A percentile compares a stretch with the other conserved stretches of the same genome.
phyloP scores from a whole-genome alignment of 2,113 vertebrate species.

The Illadopsis cleaveri region DNA sequence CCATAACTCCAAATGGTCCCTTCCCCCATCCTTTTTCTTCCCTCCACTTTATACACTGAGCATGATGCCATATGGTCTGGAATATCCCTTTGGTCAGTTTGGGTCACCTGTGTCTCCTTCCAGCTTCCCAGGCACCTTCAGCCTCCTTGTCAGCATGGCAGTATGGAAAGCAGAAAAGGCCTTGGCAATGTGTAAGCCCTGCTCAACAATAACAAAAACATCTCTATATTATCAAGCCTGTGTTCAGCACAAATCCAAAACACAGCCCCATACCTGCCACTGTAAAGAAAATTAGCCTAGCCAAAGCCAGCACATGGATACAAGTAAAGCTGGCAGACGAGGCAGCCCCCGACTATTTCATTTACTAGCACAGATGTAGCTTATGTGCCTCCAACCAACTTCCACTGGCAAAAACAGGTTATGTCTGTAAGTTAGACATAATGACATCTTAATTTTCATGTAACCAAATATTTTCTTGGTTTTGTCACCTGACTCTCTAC shows the following conservation, averaged over 20 bases:
- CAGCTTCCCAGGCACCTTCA: not conserved
- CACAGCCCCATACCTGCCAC: not conserved
- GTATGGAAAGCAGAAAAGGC: not conserved
- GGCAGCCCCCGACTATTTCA: not conserved
- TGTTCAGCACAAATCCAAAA: not conserved
- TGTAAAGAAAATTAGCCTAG: not conserved
- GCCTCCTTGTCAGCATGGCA: accelerated
- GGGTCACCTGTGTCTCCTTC: not conserved
- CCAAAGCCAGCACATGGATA: not conserved
- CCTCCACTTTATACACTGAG: not conserved
- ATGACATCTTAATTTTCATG: not conserved
- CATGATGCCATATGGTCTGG: not conserved
- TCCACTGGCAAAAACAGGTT: not conserved
- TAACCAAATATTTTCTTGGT: not conserved
- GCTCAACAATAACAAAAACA: not conserved
- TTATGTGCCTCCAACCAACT: not conserved
- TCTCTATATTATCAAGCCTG: not conserved
- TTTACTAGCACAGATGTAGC: not conserved
- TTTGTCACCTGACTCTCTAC: not conserved
- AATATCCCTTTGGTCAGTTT: not conserved
- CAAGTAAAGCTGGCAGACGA: not conserved
- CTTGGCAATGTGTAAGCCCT: not conserved
- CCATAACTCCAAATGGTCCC: not conserved
- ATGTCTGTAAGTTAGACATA: not conserved
- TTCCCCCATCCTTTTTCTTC: not conserved